Conservation (phyloP, 2,113 vertebrate genomes). For the Tupaia chinensis region DNA sequence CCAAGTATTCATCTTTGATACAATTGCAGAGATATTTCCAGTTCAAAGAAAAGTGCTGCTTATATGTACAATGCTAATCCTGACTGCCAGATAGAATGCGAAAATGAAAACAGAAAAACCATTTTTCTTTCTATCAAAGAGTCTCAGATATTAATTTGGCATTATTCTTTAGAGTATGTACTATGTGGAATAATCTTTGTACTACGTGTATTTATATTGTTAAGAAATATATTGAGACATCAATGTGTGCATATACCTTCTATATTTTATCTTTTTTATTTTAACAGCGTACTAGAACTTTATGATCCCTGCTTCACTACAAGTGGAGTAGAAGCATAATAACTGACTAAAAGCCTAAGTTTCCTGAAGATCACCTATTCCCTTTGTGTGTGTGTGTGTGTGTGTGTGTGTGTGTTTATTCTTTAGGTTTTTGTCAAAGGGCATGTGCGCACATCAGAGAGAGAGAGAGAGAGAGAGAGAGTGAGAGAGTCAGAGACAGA, state of each 20-base stretch:
- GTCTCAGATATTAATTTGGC: background rate
- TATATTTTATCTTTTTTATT: background rate
- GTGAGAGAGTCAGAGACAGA: no score
- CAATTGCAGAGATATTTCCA: background rate
- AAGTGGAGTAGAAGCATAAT: background rate
- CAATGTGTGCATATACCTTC: background rate
- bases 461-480: no score
- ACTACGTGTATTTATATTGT: background rate
- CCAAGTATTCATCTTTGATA: background rate
- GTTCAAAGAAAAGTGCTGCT: background rate
- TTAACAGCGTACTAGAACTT: background rate
- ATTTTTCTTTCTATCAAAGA: background rate
- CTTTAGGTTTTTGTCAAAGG: no score
- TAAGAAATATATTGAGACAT: background rate
- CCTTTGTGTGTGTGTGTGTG: no score
- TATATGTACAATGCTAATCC: background rate
- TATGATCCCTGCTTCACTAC: background rate
- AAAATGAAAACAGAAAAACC: background rate
- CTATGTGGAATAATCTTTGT: background rate
- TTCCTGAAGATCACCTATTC: background rate
- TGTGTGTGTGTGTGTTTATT: no score
- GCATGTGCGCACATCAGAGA: no score
- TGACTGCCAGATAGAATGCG: background rate
- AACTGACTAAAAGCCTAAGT: background rate
- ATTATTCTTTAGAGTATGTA: background rate